Percentiles rank a stretch among this genome's conserved stretches.
These are phyloP conservation scores for Aurelia sp. DNA, from an alignment of 30 jellyfish, hydroid and myxozoan genomes.

Conservation along the genomic window DNA sequence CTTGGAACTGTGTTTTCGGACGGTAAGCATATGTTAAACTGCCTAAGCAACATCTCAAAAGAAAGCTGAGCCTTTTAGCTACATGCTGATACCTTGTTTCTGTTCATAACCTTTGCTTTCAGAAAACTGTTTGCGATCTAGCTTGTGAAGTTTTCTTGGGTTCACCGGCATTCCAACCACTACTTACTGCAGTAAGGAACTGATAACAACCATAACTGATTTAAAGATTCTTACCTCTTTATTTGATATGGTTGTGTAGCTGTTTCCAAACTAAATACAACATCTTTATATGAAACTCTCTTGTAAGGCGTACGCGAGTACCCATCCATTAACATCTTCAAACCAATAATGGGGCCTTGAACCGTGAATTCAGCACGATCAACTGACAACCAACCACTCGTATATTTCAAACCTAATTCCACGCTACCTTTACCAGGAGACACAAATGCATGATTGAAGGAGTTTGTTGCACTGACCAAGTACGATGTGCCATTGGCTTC, in stretches of 20 bases:
- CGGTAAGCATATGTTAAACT: too few species aligned
- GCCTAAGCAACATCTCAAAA: too few species aligned
- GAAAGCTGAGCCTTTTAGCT: too few species aligned
- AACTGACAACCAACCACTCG: conserved; percentile 37
- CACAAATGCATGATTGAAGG: neutral
- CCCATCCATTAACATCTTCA: conserved; percentile 20
- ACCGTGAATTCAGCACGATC: conserved; percentile 18
- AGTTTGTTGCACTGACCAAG: neutral
- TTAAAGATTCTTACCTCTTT: conserved; percentile 6
- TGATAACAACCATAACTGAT: neutral
- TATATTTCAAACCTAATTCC: conserved; percentile 27
- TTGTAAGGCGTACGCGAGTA: conserved; percentile 20
- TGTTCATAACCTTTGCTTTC: too few species aligned
- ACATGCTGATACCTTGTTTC: too few species aligned
- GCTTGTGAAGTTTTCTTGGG: too few species aligned
- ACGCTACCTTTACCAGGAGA: conserved; percentile 30
- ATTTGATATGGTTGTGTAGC: conserved; percentile 1
- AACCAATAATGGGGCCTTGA: conserved; percentile 32
- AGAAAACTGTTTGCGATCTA: too few species aligned
- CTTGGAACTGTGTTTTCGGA: too few species aligned
- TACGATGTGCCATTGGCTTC: conserved; percentile 13
- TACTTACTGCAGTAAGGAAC: neutral
- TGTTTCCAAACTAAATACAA: conserved; percentile 8
- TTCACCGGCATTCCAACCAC: too few species aligned
- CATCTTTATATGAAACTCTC: conserved; percentile 15